Conservation (phyloP, 2,888 invertebrate genomes). For the Eupithecia inturbata region DNA sequence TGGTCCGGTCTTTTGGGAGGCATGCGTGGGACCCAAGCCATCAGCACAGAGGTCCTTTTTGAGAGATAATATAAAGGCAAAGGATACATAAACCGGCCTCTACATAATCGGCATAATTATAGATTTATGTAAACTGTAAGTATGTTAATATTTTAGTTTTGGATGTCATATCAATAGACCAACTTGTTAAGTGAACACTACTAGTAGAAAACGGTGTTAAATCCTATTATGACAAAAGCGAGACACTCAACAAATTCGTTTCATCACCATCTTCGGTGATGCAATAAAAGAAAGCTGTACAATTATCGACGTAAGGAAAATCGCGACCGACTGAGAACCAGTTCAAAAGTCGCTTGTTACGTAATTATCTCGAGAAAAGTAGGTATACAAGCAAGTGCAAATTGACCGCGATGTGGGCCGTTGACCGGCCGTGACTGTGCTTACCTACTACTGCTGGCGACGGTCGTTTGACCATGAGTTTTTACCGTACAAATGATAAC, state of each 20-base stretch:
- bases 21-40: background rate
- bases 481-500: background rate
- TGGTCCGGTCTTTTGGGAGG: background rate
- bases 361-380: constrained; percentile 52
- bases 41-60: too few relatives aligned
- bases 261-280: constrained; percentile 40
- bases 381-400: constrained; percentile 49
- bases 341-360: constrained; percentile 42
- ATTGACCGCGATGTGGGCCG: constrained; percentile 63
- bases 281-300: constrained; percentile 45
- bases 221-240: constrained; percentile 15
- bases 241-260: constrained; percentile 25
- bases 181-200: background rate
- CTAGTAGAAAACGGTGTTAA: background rate
- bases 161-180: background rate
- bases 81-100: too few relatives aligned
- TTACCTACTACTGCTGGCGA: constrained; percentile 4
- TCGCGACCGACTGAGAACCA: constrained; percentile 39
- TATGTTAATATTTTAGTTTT: background rate
- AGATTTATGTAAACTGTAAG: background rate
- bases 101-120: constrained; percentile 1
- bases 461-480: constrained; percentile 13
- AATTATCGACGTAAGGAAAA: constrained; percentile 39
- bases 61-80: too few relatives aligned
- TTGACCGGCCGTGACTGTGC: constrained; percentile 69